Base-by-base conservation (phyloP, 2,113 vertebrate genomes). In the Bufo gargarizans region DNA sequence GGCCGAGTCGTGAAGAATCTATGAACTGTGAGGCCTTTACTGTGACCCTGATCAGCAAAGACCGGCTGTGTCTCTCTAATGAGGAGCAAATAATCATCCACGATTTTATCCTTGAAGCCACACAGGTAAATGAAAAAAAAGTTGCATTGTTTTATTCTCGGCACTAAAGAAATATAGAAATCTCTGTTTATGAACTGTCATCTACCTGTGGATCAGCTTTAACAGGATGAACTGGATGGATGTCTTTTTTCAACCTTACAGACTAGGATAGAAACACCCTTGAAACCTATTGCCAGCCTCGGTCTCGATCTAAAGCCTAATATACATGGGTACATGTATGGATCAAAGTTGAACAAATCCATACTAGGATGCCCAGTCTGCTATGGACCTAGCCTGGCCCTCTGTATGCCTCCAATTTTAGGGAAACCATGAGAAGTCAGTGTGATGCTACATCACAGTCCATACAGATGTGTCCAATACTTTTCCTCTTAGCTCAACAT, bases 81-180 rank as follows among this genome's bases (percentile, higher is more conserved):
- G 98, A 99, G 95, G 98, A 99, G 92, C 98, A 99, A 92, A 98
- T 99, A 91, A 97, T 99, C 95, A 99, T 99, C 95, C 98, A 99
- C 85, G 97, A 99, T 94, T 99, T 99, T 90, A 99, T 99, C 94
- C 96, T 99, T 76, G 98, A 99, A 95, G 98, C 98, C 89, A 99
- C 98, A 81, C 98, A 99, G 97, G 98, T 99, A 94, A 91, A 90
- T 55, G 47, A 82, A 47, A 16, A 90, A 4, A 84, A 72, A 17
- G 13, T 16, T 84, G 33, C 9, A 49, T 9, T 43, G 6, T 33
- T 45, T 59, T 16, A n/a, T 58, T 59, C 22, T 50, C 45, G 47
- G 2, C 2, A 6, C 71, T 17, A 2, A 47, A 47, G 43, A 71
- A 45, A 4, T 45, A 43, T 1, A 63, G 61, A 63, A 19, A 6